Base-by-base conservation (phyloP, 2,113 vertebrate species). In the Catharus minimus region DNA sequence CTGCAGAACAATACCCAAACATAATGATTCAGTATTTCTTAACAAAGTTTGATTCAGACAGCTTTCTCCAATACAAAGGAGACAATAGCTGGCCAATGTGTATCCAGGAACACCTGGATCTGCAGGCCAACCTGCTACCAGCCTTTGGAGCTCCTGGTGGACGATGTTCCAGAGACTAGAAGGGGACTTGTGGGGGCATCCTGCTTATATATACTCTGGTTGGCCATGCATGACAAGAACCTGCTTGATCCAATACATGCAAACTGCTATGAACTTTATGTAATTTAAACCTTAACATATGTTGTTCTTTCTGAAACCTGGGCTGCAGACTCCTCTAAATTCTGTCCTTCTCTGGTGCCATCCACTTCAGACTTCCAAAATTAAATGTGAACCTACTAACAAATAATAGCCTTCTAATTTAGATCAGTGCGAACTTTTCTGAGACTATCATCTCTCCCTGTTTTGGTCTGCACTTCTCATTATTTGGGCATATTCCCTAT, bases 1-100 rank as follows among this genome's bases (percentile, higher is more conserved):
- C 8, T 68, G 53, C 50, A 60, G 33, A 68, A 57, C 44, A 75
- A 32, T 28, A 72, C 11, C 30, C 36, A 49, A 64, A 61, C 56
- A 61, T 24, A 60, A 67, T 20, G 22, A 64, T 76, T 43, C 7
- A 18, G 17, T 78, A 67, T 89, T 91, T 88, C 38, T 75, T 90
- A 73, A 69, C n/a, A 16, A 72, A 53, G 32, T 73, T 43, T 47
- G 66, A 39, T 67, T 92, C 60, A 50, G 53, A 61, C 47, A 80
- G 38, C 71, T 67, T 86, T 73, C 73, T 95, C 32, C 32, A 84
- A 4, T 24, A 16, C 24, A 12, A 4, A 50, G 78, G 73, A 90
- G 23, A 44, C 61, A 74, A 32, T 8, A 0, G 2, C 30, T 90
- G 80, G 57, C 39, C 17, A 46, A 1, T 0, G 0, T 74, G 27